Percentiles rank a stretch among this genome's conserved stretches.
These are phyloP conservation scores for Dicyrtomina minuta DNA, from an alignment of 2,888 invertebrate genomes.

Conservation along the genomic window DNA sequence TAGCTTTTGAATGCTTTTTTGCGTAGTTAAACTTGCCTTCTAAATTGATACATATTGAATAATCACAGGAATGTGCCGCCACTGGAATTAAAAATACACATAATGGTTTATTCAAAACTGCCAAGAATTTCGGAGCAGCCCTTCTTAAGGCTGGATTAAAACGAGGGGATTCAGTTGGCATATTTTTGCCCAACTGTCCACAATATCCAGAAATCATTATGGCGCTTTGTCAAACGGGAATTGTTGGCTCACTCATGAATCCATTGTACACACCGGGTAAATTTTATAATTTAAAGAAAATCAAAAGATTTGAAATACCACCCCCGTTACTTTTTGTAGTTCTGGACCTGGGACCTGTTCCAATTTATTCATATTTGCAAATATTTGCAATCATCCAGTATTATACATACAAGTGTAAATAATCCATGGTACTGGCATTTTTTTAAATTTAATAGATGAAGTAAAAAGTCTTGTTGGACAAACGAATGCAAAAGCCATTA, in stretches of 20 bases:
- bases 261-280: slow-evolving; percentile 50
- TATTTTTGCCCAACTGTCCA: slow-evolving; percentile 53
- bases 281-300: too few species aligned
- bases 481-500: slow-evolving; percentile 39
- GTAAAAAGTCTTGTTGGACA: slow-evolving; percentile 34
- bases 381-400: too few species aligned
- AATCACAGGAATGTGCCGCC: too few species aligned
- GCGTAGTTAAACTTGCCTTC: background rate
- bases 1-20: background rate
- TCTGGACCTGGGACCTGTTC: too few species aligned
- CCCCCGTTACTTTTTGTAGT: too few species aligned
- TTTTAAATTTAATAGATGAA: slow-evolving; percentile 38
- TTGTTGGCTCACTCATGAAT: slow-evolving; percentile 52
- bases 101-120: slow-evolving; percentile 35
- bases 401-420: too few species aligned
- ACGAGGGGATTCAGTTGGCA: slow-evolving; percentile 48
- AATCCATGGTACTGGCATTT: too few species aligned
- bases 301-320: background rate
- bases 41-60: slow-evolving; percentile 20
- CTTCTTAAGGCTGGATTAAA: slow-evolving; percentile 44
- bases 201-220: slow-evolving; percentile 52
- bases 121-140: slow-evolving; percentile 51
- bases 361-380: too few species aligned
- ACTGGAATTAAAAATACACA: slow-evolving; percentile 46
- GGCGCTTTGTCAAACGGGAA: slow-evolving; percentile 40